Base-by-base conservation (phyloP, 2,797 vertebrate genomes). In the Lithobates sylvaticus region DNA sequence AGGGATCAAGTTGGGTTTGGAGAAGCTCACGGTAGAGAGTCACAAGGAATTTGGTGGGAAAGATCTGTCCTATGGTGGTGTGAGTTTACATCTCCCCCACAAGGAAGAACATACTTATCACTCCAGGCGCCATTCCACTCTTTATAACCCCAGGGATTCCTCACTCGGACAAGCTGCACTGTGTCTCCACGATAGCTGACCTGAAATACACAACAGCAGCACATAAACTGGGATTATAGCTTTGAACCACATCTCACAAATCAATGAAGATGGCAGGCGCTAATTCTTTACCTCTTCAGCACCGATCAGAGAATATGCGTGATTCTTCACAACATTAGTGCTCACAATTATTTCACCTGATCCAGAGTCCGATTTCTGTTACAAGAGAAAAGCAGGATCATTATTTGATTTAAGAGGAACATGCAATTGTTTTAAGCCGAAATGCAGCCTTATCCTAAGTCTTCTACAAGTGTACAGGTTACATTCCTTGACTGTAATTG, bases 81-180 rank as follows among this genome's bases (percentile, higher is more conserved):
- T 36, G 34, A 36, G 34, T 7, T 7, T 36, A 5, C 34, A 36
- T 36, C 34, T 36, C 34, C 34, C 34, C 34, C 34, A 36, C 34
- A 36, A 36, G 34, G 34, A 36, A 74, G 68, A 69, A 92, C 94
- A 84, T 93, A 98, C 97, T 92, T 88, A 84, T 99, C 97, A 80
- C 96, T 96, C 97, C 97, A 99, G 64, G 97, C 90, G 83, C 97
- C 97, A 0, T 91, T 96, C 97, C 98, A 99, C 91, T 99, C 96
- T 93, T 95, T 94, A 85, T 95, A 34, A 54, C 97, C 97, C 97
- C 97, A 98, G 0, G 97, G 97, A 89, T 98, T 99, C 90, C 96
- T 95, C 87, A 98, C 90, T 39, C 97, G 94, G 81, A 98, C 91
- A 90, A 98, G 91, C 88, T 95, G 92, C 91, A 96, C 95, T 0